phyloP scores from a whole-genome alignment of 2,797 vertebrate species.

The Microchirus variegatus region DNA sequence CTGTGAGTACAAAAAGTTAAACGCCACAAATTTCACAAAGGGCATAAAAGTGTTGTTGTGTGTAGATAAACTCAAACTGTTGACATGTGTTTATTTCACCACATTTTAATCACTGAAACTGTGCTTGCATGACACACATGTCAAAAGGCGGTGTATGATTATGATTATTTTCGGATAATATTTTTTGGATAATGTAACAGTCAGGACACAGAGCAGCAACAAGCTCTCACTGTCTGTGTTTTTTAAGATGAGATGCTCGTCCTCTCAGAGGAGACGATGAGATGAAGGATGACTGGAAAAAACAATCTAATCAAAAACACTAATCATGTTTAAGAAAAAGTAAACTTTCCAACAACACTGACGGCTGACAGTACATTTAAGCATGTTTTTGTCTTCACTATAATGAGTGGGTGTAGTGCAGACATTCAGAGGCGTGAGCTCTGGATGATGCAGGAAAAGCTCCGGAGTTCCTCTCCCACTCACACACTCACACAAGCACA shows the following conservation, averaged over 20 bases:
- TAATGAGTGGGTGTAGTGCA: not conserved
- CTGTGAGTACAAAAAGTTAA: too few species aligned
- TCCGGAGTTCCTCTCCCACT: conserved; percentile 17
- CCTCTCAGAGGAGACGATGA: not conserved
- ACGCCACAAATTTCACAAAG: too few species aligned
- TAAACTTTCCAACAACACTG: too few species aligned
- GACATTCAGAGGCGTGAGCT: too few species aligned
- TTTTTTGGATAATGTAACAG: too few species aligned
- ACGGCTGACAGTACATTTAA: not conserved
- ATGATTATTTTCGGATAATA: too few species aligned
- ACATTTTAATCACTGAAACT: not conserved
- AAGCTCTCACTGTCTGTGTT: not conserved
- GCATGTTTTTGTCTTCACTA: not conserved
- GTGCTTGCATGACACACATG: not conserved
- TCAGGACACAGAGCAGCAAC: not conserved
- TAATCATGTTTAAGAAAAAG: not conserved
- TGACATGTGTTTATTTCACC: not conserved
- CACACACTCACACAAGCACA: conserved; percentile 21
- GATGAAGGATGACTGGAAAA: not conserved
- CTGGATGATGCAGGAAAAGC: conserved; percentile 15
- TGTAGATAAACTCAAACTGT: not conserved
- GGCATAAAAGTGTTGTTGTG: too few species aligned
- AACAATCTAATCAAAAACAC: not conserved
- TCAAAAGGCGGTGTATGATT: not conserved
- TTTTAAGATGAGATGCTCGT: not conserved